phyloP scores from a whole-genome alignment of 2,113 vertebrate genomes.

The Petroica traversi region DNA sequence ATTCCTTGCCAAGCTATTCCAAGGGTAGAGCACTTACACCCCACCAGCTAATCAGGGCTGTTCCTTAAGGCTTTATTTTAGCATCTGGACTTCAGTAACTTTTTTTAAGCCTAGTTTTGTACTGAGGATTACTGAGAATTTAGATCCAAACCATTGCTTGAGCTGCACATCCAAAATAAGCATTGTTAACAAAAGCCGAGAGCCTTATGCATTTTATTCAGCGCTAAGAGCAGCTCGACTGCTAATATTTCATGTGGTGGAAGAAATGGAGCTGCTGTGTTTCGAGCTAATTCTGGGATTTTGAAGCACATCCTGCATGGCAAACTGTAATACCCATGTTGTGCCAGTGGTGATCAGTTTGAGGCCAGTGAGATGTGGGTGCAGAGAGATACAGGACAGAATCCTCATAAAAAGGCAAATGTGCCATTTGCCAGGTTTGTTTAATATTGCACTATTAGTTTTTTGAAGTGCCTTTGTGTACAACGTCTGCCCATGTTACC shows the following conservation, averaged over 20 bases:
- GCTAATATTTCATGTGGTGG: slow-evolving; percentile 19
- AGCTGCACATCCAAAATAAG: slow-evolving; percentile 51
- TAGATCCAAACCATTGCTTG: slow-evolving; percentile 41
- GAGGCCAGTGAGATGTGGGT: neutral
- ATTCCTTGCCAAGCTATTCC: slow-evolving; percentile 38
- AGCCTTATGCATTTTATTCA: slow-evolving; percentile 28
- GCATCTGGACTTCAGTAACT: slow-evolving; percentile 44
- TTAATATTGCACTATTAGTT: neutral
- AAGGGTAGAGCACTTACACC: slow-evolving; percentile 9
- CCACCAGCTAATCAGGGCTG: slow-evolving; percentile 10
- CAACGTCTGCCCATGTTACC: neutral
- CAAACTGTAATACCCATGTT: neutral
- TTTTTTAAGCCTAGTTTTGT: slow-evolving; percentile 42
- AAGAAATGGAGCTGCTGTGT: neutral
- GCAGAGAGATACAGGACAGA: neutral
- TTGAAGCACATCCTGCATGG: neutral
- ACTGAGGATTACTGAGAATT: slow-evolving; percentile 30
- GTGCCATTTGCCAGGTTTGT: neutral
- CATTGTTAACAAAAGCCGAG: slow-evolving; percentile 47
- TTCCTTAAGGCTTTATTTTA: slow-evolving; percentile 44
- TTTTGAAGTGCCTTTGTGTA: neutral
- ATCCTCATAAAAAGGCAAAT: neutral
- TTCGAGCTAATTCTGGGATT: neutral
- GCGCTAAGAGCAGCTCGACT: slow-evolving; percentile 17
- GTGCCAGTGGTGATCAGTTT: neutral